These are phyloP conservation scores for Crenichthys baileyi DNA, from an alignment of 2,797 vertebrate species.

Conservation along the genomic window DNA sequence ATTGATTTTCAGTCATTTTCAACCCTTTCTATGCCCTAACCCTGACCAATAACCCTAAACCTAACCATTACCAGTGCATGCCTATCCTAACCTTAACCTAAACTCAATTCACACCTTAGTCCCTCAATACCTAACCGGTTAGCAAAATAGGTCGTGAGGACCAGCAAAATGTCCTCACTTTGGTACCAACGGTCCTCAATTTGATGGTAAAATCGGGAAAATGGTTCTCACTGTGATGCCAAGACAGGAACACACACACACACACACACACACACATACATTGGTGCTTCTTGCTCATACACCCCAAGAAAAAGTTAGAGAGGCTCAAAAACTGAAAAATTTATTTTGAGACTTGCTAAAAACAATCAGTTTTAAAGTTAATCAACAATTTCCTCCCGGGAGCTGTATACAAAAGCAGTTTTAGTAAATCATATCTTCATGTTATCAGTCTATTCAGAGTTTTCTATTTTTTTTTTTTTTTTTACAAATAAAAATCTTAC, in stretches of 20 bases:
- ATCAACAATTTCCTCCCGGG: not conserved
- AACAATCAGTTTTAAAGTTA: not conserved
- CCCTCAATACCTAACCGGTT: no score
- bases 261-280: constrained; percentile 27
- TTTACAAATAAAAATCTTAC: not conserved
- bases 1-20: no score
- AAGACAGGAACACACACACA: constrained; percentile 13
- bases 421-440: not conserved
- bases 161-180: no score
- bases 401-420: not conserved
- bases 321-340: constrained; percentile 1
- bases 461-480: not conserved
- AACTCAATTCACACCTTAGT: no score
- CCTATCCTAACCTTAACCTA: no score
- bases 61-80: no score
- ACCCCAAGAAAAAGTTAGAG: constrained; percentile 22
- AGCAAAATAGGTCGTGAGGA: no score
- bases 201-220: no score
- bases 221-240: no score
- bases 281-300: constrained; percentile 2
- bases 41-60: no score
- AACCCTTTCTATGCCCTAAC: no score
- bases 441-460: not conserved
- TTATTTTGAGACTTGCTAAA: not conserved
- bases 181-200: no score